Evolutionary conservation across 2,113 vertebrate genomes (phyloP).

Genomic region (Nicator chloris): DNA sequence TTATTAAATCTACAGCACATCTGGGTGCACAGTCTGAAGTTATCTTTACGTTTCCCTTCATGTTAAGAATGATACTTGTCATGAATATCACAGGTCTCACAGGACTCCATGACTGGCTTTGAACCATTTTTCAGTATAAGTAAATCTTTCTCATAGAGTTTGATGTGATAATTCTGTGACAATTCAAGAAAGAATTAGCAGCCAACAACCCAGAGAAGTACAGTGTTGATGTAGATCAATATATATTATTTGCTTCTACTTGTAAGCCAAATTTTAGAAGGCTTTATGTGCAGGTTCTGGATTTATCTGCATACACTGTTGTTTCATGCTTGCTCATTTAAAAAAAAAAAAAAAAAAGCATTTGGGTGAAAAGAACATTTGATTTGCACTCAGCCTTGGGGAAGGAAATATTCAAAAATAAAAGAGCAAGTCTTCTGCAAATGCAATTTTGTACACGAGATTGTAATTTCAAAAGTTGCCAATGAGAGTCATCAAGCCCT

Average conservation of each 20-base stretch:
- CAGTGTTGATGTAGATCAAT: neutral
- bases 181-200: neutral
- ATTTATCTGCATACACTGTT: neutral
- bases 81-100: neutral
- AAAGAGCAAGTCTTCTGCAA: neutral
- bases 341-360: neutral
- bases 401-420: constrained; percentile 26
- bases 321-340: neutral
- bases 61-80: neutral
- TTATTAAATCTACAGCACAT: neutral
- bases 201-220: neutral
- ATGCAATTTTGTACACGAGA: neutral
- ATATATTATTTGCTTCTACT: neutral
- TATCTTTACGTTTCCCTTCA: neutral
- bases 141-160: neutral
- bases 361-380: neutral
- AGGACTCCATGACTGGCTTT: neutral
- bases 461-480: constrained; percentile 4
- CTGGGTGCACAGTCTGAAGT: neutral
- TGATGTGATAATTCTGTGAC: neutral
- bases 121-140: neutral
- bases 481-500: neutral
- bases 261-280: neutral
- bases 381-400: neutral
- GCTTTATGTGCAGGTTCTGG: neutral